Conservation (phyloP, 2,888 invertebrate genomes). For the Cephus pulcher region DNA sequence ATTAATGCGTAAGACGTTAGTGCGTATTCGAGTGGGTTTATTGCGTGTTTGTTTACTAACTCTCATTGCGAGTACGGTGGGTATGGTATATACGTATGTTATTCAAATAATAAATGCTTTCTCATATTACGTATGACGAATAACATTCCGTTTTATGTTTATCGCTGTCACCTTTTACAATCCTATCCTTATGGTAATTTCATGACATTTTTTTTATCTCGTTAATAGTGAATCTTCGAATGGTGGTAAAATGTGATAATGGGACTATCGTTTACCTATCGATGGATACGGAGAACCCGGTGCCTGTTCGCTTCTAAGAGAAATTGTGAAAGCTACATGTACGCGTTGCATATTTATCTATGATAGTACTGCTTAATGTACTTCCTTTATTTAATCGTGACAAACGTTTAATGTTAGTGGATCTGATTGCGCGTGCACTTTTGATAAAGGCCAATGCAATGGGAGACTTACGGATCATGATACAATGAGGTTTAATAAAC, state of each 20-base stretch:
- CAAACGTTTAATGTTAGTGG: background rate
- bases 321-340: background rate
- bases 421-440: background rate
- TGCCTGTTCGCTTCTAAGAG: background rate
- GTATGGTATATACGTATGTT: background rate
- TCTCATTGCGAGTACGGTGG: background rate
- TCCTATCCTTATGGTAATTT: background rate
- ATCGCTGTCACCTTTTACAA: background rate
- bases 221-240: background rate
- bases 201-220: background rate
- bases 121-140: background rate
- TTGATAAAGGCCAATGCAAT: background rate
- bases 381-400: background rate
- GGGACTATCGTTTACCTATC: no score
- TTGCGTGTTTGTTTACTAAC: background rate
- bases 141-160: background rate
- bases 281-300: background rate
- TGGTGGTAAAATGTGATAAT: background rate
- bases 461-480: background rate
- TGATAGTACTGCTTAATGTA: background rate
- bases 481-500: background rate
- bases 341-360: background rate
- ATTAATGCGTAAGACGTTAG: background rate
- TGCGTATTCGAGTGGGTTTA: background rate
- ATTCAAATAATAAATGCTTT: background rate